Percentiles rank a stretch among this genome's conserved stretches.
Evolutionary conservation across 2,113 vertebrate species (phyloP).

Genomic region (Scolopax mira): DNA sequence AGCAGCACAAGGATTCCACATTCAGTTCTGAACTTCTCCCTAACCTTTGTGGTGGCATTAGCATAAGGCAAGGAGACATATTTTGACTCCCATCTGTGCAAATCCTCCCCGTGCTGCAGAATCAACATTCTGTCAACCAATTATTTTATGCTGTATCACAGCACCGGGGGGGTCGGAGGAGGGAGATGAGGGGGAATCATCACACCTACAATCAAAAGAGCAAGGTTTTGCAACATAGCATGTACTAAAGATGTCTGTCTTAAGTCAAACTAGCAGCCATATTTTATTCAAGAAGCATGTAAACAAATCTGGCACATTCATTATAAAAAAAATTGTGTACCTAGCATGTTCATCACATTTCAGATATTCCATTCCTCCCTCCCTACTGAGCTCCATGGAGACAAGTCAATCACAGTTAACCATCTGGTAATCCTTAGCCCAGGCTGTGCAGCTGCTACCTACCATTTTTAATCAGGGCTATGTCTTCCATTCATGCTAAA

Average conservation of each 20-base stretch:
- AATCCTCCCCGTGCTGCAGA: slow-evolving; percentile 53
- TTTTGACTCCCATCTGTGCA: slow-evolving; percentile 69
- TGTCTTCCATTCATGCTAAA: slow-evolving; percentile 74
- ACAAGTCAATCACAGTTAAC: slow-evolving; percentile 75
- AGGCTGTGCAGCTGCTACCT: slow-evolving; percentile 77
- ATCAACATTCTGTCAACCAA: slow-evolving; percentile 71
- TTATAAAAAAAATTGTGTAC: slow-evolving; percentile 60
- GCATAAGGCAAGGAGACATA: slow-evolving; percentile 66
- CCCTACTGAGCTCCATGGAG: slow-evolving; percentile 69
- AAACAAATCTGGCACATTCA: slow-evolving; percentile 73
- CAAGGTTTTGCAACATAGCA: slow-evolving; percentile 70
- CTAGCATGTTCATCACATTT: slow-evolving; percentile 69
- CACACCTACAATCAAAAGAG: slow-evolving; percentile 69
- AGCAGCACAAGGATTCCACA: slow-evolving; percentile 46
- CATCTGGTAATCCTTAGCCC: slow-evolving; percentile 79
- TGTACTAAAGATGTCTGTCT: slow-evolving; percentile 72
- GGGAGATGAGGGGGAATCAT: slow-evolving; percentile 51
- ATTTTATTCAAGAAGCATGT: slow-evolving; percentile 70
- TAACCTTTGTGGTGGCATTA: slow-evolving; percentile 64
- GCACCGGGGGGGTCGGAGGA: neutral
- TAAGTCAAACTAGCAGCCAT: slow-evolving; percentile 71
- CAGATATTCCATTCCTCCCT: slow-evolving; percentile 55
- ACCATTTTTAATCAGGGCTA: slow-evolving; percentile 72
- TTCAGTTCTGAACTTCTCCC: slow-evolving; percentile 56
- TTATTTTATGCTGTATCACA: slow-evolving; percentile 62